Evolutionary conservation across 2,888 invertebrate species (phyloP).

Genomic region (Hyles lineata): DNA sequence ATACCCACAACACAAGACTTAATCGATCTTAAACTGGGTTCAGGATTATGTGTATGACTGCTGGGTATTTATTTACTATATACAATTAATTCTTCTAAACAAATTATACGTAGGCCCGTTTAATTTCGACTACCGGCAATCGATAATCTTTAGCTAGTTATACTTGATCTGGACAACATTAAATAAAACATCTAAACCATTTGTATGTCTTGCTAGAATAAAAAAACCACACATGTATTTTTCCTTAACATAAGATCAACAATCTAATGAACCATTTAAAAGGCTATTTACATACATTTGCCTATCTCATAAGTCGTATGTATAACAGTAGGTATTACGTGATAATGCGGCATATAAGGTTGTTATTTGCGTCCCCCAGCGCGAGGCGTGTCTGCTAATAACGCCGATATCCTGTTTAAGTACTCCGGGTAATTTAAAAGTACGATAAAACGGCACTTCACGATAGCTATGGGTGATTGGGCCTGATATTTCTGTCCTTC

Average conservation of each 20-base stretch:
- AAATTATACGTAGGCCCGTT: no score
- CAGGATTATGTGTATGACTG: no score
- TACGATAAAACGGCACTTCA: conserved; percentile 40
- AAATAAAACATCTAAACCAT: no score
- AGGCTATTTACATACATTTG: conserved; percentile 4
- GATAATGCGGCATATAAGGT: conserved; percentile 29
- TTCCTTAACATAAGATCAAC: neutral
- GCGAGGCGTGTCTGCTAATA: conserved; percentile 59
- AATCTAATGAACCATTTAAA: conserved; percentile 16
- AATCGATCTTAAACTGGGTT: no score
- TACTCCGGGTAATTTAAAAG: conserved; percentile 58
- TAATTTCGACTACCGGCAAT: no score
- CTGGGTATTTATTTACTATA: no score
- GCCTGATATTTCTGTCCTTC: conserved; percentile 5
- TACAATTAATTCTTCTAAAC: no score
- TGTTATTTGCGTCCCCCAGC: conserved; percentile 41
- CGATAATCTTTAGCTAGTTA: no score
- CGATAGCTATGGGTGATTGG: conserved; percentile 39
- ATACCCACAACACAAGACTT: no score
- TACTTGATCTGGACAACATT: no score
- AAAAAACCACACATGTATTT: no score
- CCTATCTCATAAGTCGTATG: conserved; percentile 16
- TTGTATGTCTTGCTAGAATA: no score
- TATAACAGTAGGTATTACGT: conserved; percentile 19
- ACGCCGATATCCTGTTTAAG: conserved; percentile 69